Percentiles rank a stretch among this genome's conserved stretches.
Evolutionary conservation across 2,888 invertebrate species (phyloP).

Genomic region (Syrphus vitripennis): DNA sequence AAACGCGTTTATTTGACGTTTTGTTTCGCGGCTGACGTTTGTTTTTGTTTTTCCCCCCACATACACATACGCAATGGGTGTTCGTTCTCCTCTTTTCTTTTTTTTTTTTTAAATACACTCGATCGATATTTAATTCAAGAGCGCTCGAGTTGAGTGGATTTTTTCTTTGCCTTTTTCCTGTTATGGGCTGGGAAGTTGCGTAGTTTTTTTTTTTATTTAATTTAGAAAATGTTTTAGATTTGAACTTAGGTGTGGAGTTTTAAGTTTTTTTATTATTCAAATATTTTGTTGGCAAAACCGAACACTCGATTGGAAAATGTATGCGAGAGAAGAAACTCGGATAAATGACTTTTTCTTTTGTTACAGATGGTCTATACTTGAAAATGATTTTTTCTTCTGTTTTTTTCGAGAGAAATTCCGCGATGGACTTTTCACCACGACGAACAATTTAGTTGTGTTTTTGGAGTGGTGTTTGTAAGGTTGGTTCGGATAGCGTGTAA

Average conservation of each 20-base stretch:
- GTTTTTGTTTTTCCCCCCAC: slow-evolving; percentile 65
- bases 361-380: slow-evolving; percentile 47
- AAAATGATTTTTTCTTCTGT: slow-evolving; percentile 28
- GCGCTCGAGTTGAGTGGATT: slow-evolving; percentile 38
- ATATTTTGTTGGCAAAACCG: not conserved
- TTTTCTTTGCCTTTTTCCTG: slow-evolving; percentile 34
- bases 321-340: slow-evolving; percentile 45
- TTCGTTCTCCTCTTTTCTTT: not conserved
- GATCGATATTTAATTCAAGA: slow-evolving; percentile 70
- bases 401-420: slow-evolving; percentile 40
- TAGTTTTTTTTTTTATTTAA: slow-evolving; percentile 53
- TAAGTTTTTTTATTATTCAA: not conserved
- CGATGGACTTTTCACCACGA: slow-evolving; percentile 57
- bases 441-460: slow-evolving; percentile 59
- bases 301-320: slow-evolving; percentile 25
- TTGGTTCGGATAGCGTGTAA: slow-evolving; percentile 16
- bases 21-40: slow-evolving; percentile 63
- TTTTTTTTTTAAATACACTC: slow-evolving; percentile 18
- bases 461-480: slow-evolving; percentile 46
- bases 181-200: slow-evolving; percentile 58
- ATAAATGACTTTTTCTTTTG: slow-evolving; percentile 26
- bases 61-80: slow-evolving; percentile 12
- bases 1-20: slow-evolving; percentile 68
- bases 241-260: not conserved
- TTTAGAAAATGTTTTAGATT: slow-evolving; percentile 20